Base-by-base conservation (phyloP, 1,140 invertebrate genomes). In the Plodia interpunctella region DNA sequence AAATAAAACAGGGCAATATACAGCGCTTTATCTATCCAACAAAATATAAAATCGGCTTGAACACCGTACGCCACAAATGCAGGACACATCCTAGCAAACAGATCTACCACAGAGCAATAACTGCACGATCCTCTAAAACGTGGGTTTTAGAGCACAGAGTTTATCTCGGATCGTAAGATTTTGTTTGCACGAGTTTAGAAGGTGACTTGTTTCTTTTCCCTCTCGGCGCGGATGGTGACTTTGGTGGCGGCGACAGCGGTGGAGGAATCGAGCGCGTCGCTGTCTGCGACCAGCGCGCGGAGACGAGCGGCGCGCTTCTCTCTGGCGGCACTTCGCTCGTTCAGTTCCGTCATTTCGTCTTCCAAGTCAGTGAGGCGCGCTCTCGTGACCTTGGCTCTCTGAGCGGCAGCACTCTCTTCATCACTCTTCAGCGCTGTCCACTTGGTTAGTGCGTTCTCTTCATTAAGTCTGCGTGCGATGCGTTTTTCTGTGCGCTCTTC, bases 301-400 rank as follows among this genome's bases (percentile, higher is more conserved):
- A 93, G 87, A 57, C 91, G 82, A 2, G 91, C 91, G 0, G 90
- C 91, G 51, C 92, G 88, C 62, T 91, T 88, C 69, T 93, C 92
- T 38, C 92, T 91, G 0, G 88, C 90, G 0, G 90, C 91, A 65
- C 88, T 90, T 62, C 91, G 86, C 63, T 92, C 91, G 18, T 78
- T 89, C 53, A 93, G 72, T 56, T 91, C 91, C 13, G 90, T 84
- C 88, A 93, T 92, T 76, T 93, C 92, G 55, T 92, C 91, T 66
- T 93, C 92, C 50, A 93, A 77, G 60, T 93, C 92, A 8, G 83
- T 82, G 18, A 93, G 73, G 44, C 92, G 90, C 4, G 92, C 91
- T 44, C 91, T 83, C 8, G 90, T 82, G 0, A 68, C 83, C 55
- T 85, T 85, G 18, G 81, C 83, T 32, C 85, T 62, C 52, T 84